A percentile compares a stretch with the other conserved stretches of the same genome.
Conservation (phyloP, 2,888 invertebrate genomes). For the Nudaria mundana region DNA sequence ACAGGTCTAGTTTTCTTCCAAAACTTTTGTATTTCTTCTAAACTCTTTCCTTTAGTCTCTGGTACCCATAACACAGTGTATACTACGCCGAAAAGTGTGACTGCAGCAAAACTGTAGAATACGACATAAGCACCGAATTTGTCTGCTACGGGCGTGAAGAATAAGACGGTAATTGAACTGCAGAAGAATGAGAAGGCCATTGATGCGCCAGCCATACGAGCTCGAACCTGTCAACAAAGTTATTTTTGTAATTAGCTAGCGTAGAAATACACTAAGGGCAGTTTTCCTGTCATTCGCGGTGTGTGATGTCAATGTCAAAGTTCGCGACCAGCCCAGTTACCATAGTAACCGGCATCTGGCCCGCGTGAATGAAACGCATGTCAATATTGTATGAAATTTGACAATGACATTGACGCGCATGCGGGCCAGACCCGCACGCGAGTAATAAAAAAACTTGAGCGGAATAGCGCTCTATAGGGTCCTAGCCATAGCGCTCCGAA, state of each 20-base stretch:
- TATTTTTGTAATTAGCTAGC: not conserved
- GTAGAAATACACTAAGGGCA: not conserved
- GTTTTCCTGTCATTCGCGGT: too few relatives aligned
- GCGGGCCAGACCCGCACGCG: too few relatives aligned
- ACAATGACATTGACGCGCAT: too few relatives aligned
- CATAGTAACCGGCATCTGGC: too few relatives aligned
- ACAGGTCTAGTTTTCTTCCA: constrained; percentile 51
- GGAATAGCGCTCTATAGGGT: too few relatives aligned
- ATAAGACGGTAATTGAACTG: constrained; percentile 59
- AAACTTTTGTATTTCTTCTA: constrained; percentile 55
- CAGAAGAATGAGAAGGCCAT: constrained; percentile 67
- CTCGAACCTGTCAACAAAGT: constrained; percentile 45
- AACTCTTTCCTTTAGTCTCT: constrained; percentile 70
- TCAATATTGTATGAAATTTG: too few relatives aligned
- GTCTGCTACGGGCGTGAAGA: constrained; percentile 56
- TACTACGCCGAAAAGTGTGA: constrained; percentile 54
- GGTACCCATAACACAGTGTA: constrained; percentile 68
- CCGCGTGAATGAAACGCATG: too few relatives aligned
- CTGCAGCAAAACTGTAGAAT: constrained; percentile 61
- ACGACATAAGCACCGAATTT: constrained; percentile 58
- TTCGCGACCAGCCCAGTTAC: too few relatives aligned
- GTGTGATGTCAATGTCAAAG: too few relatives aligned
- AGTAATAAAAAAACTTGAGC: too few relatives aligned
- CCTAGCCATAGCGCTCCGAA: too few relatives aligned
- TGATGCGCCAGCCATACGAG: constrained; percentile 58